Percentiles rank a stretch among this genome's conserved stretches.
These are phyloP conservation scores for Drosophila borealis DNA, from an alignment of 2,888 invertebrate species.

Conservation along the genomic window DNA sequence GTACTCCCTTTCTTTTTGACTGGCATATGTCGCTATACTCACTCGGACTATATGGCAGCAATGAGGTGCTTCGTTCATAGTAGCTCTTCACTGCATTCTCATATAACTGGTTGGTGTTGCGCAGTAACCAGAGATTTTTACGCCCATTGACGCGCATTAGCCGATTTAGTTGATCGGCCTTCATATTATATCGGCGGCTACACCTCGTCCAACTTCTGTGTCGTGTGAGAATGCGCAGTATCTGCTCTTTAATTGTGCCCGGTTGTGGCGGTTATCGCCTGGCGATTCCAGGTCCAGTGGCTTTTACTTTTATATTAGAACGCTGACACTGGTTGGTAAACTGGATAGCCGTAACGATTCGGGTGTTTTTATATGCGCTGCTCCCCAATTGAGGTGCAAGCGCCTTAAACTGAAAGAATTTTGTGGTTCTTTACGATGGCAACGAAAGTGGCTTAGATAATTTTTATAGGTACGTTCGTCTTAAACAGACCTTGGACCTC, in stretches of 20 bases:
- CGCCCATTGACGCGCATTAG: conserved; percentile 52
- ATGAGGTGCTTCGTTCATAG: conserved; percentile 26
- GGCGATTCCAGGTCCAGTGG: not conserved
- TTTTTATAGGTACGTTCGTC: conserved; percentile 11
- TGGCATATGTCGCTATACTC: conserved; percentile 6
- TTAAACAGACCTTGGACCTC: conserved; percentile 9
- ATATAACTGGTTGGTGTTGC: conserved; percentile 60
- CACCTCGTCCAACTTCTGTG: conserved; percentile 18
- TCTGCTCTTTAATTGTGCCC: not conserved
- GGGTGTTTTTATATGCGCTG: conserved; percentile 5
- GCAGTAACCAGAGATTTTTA: conserved; percentile 58
- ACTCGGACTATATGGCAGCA: conserved; percentile 44
- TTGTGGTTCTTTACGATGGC: conserved; percentile 4
- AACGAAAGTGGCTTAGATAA: conserved; percentile 18
- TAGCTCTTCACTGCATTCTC: conserved; percentile 57
- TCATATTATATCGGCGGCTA: conserved; percentile 51
- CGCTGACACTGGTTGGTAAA: not conserved
- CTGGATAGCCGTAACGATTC: not conserved
- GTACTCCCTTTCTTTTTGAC: not conserved
- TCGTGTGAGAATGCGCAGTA: conserved; percentile 1
- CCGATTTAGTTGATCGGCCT: conserved; percentile 56
- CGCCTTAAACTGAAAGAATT: conserved; percentile 18
- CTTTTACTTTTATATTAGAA: not conserved
- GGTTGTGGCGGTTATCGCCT: not conserved
- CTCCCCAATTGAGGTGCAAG: conserved; percentile 12